Evolutionary conservation across 2,888 invertebrate species (phyloP), one percentile per base, ranked within the genome.

Genomic region (Spialia ferax): DNA sequence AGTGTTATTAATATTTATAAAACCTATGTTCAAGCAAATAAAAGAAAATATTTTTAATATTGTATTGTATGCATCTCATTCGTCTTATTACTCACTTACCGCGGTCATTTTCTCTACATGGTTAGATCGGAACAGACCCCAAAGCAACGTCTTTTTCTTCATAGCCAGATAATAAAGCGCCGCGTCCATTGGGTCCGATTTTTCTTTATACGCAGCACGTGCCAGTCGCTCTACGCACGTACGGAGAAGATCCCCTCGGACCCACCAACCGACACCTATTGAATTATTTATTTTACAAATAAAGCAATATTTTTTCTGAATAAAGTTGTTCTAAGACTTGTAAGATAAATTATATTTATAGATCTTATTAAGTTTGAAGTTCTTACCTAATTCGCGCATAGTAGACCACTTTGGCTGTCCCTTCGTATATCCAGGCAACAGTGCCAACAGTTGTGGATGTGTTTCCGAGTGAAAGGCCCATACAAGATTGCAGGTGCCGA

Each of bases 381-480:
- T 26, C 84, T 83, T 62, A 84, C 97, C 98, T 32, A 99, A 94
- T 85, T 99, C 99, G 74, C 97, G 96, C 78, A 99, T 93, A 23
- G 98, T 97, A 1, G 95, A 94, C 99, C 99, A 99, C 56, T 96
- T 97, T 0, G 97, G 96, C 77, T 96, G 96, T 0, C 96, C 96
- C 85, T 98, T 98, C 0, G 96, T 95, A 76, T 97, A 98, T 0
- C 97, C 97, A 0, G 99, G 99, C 73, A 99, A 96, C 60, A 99
- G 92, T 68, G 97, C 96, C 13, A 99, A 90, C 65, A 99, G 93
- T 84, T 99, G 99, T 78, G 99, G 99, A 84, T 99, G 98, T 20
- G 98, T 97, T 89, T 99, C 99, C 0, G 99, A 99, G 88, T 99
- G 99, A 91, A 98, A 99, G 0, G 99, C 99, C 99, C 99, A 99